A percentile compares a stretch with the other conserved stretches of the same genome.
These are phyloP conservation scores for Mallotus villosus DNA, from an alignment of 2,797 vertebrate species.

Conservation along the genomic window DNA sequence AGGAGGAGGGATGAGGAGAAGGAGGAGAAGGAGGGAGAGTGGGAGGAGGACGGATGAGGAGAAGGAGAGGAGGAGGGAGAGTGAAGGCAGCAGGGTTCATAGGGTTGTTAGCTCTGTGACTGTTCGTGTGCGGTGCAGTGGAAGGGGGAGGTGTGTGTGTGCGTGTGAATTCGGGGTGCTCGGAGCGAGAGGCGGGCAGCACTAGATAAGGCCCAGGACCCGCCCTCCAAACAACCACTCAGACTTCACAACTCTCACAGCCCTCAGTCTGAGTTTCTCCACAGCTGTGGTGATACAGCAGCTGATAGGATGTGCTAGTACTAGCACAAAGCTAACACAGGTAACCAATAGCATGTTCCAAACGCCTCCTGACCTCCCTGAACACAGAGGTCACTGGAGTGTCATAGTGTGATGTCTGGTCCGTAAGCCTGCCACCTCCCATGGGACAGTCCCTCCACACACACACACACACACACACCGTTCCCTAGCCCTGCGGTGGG, in stretches of 20 bases:
- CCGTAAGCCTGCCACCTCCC: not conserved
- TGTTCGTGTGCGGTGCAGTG: constrained; percentile 14
- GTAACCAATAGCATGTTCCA: not conserved
- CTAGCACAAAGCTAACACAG: not conserved
- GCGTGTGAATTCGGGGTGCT: constrained; percentile 12
- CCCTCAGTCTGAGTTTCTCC: not conserved
- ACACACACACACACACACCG: too few species aligned
- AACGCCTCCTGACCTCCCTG: too few species aligned
- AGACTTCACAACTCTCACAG: constrained; percentile 42
- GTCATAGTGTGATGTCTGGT: constrained; percentile 20
- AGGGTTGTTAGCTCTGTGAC: constrained; percentile 51
- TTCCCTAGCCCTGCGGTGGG: constrained; percentile 27
- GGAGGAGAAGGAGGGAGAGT: too few species aligned
- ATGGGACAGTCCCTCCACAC: too few species aligned
- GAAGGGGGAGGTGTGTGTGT: not conserved
- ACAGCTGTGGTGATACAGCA: not conserved
- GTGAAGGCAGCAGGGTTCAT: constrained; percentile 56
- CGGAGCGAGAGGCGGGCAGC: constrained; percentile 33
- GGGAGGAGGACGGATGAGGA: not conserved
- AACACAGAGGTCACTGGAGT: not conserved
- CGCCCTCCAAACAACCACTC: constrained; percentile 54
- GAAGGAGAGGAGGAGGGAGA: too few species aligned
- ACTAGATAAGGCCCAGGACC: constrained; percentile 44
- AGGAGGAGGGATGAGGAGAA: not conserved
- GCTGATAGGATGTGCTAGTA: not conserved